These are phyloP conservation scores for Oreocharis arfaki DNA, from an alignment of 2,113 vertebrate species.

Conservation along the genomic window DNA sequence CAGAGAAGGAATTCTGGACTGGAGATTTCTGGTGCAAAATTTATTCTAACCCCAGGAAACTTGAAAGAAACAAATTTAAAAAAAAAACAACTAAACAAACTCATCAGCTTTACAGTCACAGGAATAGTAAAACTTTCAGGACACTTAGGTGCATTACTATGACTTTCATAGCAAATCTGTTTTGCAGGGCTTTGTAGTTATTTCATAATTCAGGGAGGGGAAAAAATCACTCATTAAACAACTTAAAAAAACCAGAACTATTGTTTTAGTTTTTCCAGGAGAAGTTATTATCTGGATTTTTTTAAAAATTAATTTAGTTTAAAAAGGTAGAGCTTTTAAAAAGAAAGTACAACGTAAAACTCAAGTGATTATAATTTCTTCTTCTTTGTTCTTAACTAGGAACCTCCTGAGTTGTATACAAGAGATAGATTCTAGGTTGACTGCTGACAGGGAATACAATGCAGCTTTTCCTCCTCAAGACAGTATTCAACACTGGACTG, in stretches of 20 bases:
- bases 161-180: background rate
- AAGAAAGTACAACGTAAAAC: background rate
- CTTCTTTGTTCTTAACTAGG: conserved; percentile 62
- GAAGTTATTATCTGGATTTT: background rate
- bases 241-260: background rate
- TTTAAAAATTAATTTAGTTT: background rate
- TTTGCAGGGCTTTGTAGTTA: background rate
- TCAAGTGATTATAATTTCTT: background rate
- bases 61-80: background rate
- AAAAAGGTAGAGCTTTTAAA: background rate
- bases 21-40: background rate
- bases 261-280: background rate
- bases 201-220: background rate
- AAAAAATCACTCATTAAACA: background rate
- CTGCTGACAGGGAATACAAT: conserved; percentile 33
- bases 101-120: background rate
- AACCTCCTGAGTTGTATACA: conserved; percentile 77
- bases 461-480: conserved; percentile 85
- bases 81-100: background rate
- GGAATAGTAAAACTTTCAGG: background rate
- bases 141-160: background rate
- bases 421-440: conserved; percentile 69
- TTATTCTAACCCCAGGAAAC: background rate
- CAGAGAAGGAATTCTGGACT: background rate
- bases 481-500: conserved; percentile 75